Evolutionary conservation across 2,113 vertebrate genomes (phyloP).

Genomic region (Ascaphus truei): DNA sequence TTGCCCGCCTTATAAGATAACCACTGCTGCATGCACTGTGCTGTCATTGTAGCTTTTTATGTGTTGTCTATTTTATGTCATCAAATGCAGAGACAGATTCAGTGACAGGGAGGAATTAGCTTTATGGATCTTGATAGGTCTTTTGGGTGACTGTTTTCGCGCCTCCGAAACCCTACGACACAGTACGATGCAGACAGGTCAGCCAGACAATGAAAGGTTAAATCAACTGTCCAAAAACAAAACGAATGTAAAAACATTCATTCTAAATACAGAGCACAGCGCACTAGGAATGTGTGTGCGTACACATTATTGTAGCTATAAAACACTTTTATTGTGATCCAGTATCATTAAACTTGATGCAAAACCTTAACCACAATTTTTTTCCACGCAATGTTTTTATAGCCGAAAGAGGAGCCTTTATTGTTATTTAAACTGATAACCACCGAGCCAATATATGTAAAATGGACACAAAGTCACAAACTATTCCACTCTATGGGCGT

Average conservation of each 20-base stretch:
- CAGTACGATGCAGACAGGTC: constrained; percentile 6
- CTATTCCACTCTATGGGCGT: neutral
- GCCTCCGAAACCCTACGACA: neutral
- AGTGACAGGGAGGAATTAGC: constrained; percentile 14
- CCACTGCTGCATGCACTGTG: too few relatives aligned
- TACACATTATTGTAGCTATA: constrained; percentile 31
- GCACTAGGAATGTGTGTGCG: constrained; percentile 4
- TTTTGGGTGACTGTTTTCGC: constrained; percentile 1
- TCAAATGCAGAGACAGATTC: constrained; percentile 2
- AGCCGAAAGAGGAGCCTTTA: constrained; percentile 26
- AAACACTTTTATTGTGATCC: constrained; percentile 36
- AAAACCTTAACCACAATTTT: constrained; percentile 35
- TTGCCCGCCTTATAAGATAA: too few relatives aligned
- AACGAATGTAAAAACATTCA: constrained; percentile 2
- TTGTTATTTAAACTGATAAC: constrained; percentile 34
- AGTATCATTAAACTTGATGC: constrained; percentile 33
- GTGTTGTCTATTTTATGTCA: neutral
- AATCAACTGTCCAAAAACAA: neutral
- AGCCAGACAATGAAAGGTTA: constrained; percentile 19
- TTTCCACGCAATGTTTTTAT: constrained; percentile 28
- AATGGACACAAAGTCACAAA: constrained; percentile 8
- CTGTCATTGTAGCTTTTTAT: too few relatives aligned
- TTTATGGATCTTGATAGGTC: constrained; percentile 1
- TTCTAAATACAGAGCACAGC: constrained; percentile 1
- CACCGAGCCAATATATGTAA: constrained; percentile 19